Conservation (phyloP, 2,888 invertebrate genomes). For the Drosophila flavopinicola region DNA sequence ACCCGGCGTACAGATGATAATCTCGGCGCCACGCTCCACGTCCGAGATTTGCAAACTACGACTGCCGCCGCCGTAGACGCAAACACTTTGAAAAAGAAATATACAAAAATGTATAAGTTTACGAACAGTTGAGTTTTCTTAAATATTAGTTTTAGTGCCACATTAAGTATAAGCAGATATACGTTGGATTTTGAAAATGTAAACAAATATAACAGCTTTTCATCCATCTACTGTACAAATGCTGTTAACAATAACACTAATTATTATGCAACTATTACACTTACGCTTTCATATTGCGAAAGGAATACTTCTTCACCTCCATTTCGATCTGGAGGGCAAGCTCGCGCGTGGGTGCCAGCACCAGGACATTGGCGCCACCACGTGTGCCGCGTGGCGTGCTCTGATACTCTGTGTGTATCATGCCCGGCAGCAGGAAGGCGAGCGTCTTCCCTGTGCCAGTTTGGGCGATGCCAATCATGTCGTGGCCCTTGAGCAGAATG, state of each 20-base stretch:
- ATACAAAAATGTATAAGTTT: neutral
- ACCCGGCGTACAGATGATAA: slow-evolving; percentile 97
- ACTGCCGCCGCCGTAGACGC: slow-evolving; percentile 96
- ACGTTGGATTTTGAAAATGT: too few relatives aligned
- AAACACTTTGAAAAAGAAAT: slow-evolving; percentile 86
- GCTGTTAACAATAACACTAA: too few relatives aligned
- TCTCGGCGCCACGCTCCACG: slow-evolving; percentile 93
- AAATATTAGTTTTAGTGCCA: too few relatives aligned
- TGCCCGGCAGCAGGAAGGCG: slow-evolving; percentile 95
- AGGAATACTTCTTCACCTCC: slow-evolving; percentile 95
- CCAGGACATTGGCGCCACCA: slow-evolving; percentile 92
- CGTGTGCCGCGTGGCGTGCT: slow-evolving; percentile 89
- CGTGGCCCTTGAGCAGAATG: slow-evolving; percentile 93
- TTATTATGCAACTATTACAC: too few relatives aligned
- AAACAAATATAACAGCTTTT: too few relatives aligned
- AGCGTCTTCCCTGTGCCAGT: slow-evolving; percentile 98
- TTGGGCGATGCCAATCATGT: slow-evolving; percentile 98
- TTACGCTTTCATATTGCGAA: slow-evolving; percentile 93
- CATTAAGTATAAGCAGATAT: too few relatives aligned
- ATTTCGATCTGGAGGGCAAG: slow-evolving; percentile 96
- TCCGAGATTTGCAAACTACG: slow-evolving; percentile 91
- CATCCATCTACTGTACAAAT: too few relatives aligned
- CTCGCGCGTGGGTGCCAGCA: slow-evolving; percentile 97
- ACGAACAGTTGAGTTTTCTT: neutral
- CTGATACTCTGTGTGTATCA: slow-evolving; percentile 96